These are phyloP conservation scores for Haliaeetus leucogaster DNA, from an alignment of 2,113 vertebrate genomes.

Conservation along the genomic window DNA sequence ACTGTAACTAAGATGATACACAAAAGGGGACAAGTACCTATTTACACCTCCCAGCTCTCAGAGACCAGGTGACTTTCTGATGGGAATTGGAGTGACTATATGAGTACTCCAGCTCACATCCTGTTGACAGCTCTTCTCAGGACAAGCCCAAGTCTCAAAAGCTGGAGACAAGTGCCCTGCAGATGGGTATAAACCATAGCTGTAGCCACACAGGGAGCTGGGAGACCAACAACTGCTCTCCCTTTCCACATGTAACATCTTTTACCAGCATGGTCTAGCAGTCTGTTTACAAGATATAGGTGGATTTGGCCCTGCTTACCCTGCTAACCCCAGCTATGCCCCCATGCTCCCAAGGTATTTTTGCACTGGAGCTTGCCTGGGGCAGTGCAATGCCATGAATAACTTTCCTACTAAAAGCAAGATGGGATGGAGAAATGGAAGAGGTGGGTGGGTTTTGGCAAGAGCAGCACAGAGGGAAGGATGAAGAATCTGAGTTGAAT, in stretches of 20 bases:
- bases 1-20: not conserved
- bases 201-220: not conserved
- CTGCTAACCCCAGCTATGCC: conserved; percentile 53
- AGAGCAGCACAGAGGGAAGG: not conserved
- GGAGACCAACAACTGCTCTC: not conserved
- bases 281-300: not conserved
- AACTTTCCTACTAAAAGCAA: conserved; percentile 30
- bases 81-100: not conserved
- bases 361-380: conserved; percentile 23
- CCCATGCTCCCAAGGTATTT: conserved; percentile 50
- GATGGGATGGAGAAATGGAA: not conserved
- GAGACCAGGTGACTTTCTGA: not conserved
- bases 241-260: not conserved
- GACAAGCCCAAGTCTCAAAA: not conserved
- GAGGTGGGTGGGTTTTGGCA: not conserved
- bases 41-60: not conserved
- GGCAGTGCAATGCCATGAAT: conserved; percentile 56
- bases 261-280: not conserved
- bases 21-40: not conserved
- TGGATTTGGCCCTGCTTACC: conserved; percentile 3
- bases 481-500: not conserved
- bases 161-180: not conserved
- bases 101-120: not conserved
- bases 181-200: not conserved
- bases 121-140: not conserved